Conservation (phyloP, 2,797 vertebrate genomes). For the Bovichtus diacanthus region DNA sequence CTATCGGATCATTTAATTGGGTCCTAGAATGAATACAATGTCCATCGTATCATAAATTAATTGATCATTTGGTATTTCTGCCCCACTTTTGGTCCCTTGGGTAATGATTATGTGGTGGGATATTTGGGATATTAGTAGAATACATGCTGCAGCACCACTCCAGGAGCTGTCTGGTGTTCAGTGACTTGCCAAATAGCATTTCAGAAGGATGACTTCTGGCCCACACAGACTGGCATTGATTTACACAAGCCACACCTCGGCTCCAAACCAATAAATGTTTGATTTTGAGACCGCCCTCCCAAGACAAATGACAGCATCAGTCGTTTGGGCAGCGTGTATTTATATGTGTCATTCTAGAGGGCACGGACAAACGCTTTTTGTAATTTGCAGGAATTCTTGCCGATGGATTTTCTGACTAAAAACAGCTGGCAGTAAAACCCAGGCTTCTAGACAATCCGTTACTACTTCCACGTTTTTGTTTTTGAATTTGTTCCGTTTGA, state of each 20-base stretch:
- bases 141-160: background rate
- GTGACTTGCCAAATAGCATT: background rate
- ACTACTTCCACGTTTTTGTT: background rate
- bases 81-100: background rate
- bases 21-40: constrained; percentile 41
- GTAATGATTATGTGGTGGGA: constrained; percentile 12
- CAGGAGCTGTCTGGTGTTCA: background rate
- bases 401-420: background rate
- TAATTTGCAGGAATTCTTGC: background rate
- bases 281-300: background rate
- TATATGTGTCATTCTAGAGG: background rate
- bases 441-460: background rate
- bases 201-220: background rate
- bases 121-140: constrained; percentile 1
- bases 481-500: background rate
- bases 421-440: background rate
- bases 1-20: constrained; percentile 44
- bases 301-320: background rate
- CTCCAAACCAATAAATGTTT: background rate
- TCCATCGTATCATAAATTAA: constrained; percentile 14
- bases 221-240: background rate
- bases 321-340: background rate
- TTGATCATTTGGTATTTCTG: constrained; percentile 14
- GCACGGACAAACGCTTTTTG: no score
- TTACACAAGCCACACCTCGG: background rate